Evolutionary conservation across 2,888 invertebrate species (phyloP), one percentile per base, ranked within the genome.

Genomic region (Podotricha telesiphe): DNA sequence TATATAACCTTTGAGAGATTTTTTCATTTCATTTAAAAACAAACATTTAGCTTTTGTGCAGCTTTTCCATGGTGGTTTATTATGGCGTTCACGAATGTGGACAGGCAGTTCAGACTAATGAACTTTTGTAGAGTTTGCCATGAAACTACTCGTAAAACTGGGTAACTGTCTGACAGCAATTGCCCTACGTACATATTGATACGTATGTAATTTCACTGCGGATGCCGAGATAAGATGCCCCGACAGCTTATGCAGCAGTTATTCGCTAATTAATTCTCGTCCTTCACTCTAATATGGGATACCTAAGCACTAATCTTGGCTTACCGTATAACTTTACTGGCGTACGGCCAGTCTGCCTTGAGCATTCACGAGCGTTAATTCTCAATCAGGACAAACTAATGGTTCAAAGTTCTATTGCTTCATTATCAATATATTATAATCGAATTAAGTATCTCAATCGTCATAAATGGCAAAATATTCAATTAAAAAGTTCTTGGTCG

Each of bases 181-280:
- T 45, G 55, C 17, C 47, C 47, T 48, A 64, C 19, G 47, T 53
- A 53, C 59, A 55, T 69, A 70, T 65, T 68, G 65, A 63, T 70
- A 65, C 53, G 68, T 59, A 56, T 55, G 65, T 68, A 70, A 70
- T 68, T 66, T 48, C 22, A 65, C 56, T 72, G 67, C 55, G 70
- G 53, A 69, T 59, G 63, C 58, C 67, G 58, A 62, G 72, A 72
- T 72, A 72, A 72, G 70, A 70, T 64, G 64, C 37, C 42, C 66
- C 59, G 68, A 64, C 68, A 67, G 73, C 68, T 72, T 72, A 72
- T 67, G 58, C 67, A 65, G 73, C 68, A 72, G 67, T 72, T 73
- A 73, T 72, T 72, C 70, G 65, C 68, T 73, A 72, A 73, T 73
- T 73, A 73, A 73, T 70, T 70, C 70, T 65, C 64, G 66, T 65